Evolutionary conservation across 2,797 vertebrate genomes (phyloP).

Genomic region (Nannoperca obscura): DNA sequence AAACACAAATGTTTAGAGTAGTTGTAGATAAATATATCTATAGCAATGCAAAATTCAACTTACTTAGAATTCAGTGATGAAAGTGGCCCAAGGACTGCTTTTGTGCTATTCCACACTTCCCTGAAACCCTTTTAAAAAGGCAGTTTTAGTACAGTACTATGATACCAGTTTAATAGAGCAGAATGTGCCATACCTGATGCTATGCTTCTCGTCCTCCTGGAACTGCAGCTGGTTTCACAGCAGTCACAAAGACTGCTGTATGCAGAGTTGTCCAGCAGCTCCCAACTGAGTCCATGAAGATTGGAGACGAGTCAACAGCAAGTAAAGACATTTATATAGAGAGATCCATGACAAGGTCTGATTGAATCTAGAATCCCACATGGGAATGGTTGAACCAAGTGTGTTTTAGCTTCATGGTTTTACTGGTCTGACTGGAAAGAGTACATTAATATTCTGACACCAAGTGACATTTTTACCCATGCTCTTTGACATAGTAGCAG

Average conservation of each 20-base stretch:
- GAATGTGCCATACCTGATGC: constrained; percentile 51
- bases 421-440: no score
- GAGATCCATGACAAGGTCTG: not conserved
- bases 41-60: not conserved
- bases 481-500: constrained; percentile 82
- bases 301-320: no score
- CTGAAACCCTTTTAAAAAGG: constrained; percentile 28
- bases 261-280: constrained; percentile 76
- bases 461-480: constrained; percentile 57
- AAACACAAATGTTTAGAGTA: no score
- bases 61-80: constrained; percentile 48
- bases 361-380: not conserved
- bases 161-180: accelerated
- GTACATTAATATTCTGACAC: no score
- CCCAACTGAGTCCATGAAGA: constrained; percentile 74
- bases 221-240: constrained; percentile 79
- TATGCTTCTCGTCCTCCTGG: constrained; percentile 64
- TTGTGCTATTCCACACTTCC: constrained; percentile 32
- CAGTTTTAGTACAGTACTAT: not conserved
- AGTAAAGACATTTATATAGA: no score
- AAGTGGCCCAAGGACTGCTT: constrained; percentile 74
- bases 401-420: not conserved
- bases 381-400: not conserved
- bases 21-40: not conserved
- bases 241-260: constrained; percentile 78